Percentiles rank a stretch among this genome's conserved stretches.
phyloP scores from a whole-genome alignment of 2,888 invertebrate genomes.

The Erynnis tages region DNA sequence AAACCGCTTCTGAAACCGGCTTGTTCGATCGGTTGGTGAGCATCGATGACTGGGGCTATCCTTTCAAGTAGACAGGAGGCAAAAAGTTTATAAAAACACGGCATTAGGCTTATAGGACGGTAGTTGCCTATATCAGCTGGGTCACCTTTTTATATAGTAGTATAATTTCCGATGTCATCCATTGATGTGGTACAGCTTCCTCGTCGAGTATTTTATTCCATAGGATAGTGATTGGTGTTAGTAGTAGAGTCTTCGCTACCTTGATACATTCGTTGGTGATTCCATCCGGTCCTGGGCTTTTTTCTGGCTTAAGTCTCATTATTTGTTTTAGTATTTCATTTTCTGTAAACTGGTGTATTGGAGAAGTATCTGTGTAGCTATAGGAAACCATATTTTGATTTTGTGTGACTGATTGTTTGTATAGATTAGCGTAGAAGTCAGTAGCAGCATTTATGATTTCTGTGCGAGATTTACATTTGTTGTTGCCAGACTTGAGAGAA shows the following conservation, averaged over 20 bases:
- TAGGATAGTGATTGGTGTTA: neutral
- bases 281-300: conserved; percentile 31
- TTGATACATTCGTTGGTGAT: conserved; percentile 23
- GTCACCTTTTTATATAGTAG: conserved; percentile 9
- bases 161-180: conserved; percentile 10
- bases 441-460: conserved; percentile 31
- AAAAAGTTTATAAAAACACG: conserved; percentile 22
- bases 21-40: conserved; percentile 23
- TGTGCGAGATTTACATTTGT: conserved; percentile 17
- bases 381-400: conserved; percentile 16
- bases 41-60: conserved; percentile 1
- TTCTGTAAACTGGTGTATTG: conserved; percentile 25
- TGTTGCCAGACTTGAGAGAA: conserved; percentile 16
- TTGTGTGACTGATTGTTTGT: conserved; percentile 4
- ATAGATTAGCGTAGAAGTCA: conserved; percentile 29
- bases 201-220: conserved; percentile 5
- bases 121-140: conserved; percentile 7
- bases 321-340: conserved; percentile 30
- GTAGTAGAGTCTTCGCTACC: neutral
- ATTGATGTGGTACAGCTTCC: neutral
- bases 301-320: conserved; percentile 30
- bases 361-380: conserved; percentile 8
- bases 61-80: conserved; percentile 20
- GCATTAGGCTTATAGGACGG: conserved; percentile 11
- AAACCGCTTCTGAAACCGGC: conserved; percentile 22